These are phyloP conservation scores for Macaria liturata DNA, from an alignment of 2,888 invertebrate genomes.

Conservation along the genomic window DNA sequence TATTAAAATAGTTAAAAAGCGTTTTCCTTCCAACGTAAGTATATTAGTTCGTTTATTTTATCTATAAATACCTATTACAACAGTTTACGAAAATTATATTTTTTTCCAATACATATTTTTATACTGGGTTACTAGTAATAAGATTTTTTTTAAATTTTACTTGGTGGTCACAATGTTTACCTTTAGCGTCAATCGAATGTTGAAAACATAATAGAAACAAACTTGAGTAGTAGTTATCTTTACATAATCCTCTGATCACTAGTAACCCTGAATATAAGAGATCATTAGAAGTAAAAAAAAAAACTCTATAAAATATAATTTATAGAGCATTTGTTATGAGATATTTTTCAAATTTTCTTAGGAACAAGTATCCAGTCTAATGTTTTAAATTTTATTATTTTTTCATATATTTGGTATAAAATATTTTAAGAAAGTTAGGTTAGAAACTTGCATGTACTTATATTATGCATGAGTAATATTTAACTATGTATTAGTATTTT, in stretches of 20 bases:
- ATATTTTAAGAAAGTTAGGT: conserved; percentile 7
- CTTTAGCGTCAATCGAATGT: no score
- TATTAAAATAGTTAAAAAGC: conserved; percentile 14
- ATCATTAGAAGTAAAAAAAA: conserved; percentile 9
- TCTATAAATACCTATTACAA: background rate
- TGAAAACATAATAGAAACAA: no score
- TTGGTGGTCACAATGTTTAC: no score
- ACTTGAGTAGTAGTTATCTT: no score
- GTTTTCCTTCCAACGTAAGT: conserved; percentile 8
- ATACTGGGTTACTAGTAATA: no score
- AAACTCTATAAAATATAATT: background rate
- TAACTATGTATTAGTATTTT: background rate
- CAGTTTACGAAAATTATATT: background rate
- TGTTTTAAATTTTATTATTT: background rate
- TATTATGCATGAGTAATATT: conserved; percentile 16
- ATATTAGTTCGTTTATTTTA: background rate
- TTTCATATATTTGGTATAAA: conserved; percentile 10
- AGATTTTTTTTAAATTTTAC: no score
- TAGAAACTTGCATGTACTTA: conserved; percentile 14
- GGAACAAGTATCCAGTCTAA: conserved; percentile 13
- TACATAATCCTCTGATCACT: no score
- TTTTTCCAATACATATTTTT: no score
- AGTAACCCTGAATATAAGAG: conserved; percentile 5
- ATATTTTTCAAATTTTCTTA: conserved; percentile 1
- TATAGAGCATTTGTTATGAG: background rate